These are phyloP conservation scores for Erebia epiphron DNA, from an alignment of 2,888 invertebrate genomes.

Conservation along the genomic window DNA sequence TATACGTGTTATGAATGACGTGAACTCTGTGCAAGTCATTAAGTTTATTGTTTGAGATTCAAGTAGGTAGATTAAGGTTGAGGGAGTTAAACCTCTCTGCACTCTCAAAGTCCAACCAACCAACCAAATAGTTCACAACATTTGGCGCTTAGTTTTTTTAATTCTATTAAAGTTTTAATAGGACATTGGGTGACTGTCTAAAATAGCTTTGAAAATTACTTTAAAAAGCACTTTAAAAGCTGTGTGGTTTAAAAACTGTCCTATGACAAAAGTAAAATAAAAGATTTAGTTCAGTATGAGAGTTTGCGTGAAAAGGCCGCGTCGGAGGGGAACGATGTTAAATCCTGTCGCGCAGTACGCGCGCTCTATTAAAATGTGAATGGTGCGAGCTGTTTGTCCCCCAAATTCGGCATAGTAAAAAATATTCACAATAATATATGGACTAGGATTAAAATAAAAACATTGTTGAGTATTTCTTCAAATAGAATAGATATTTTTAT, in stretches of 20 bases:
- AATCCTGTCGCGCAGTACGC: too few relatives aligned
- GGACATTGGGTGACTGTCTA: background rate
- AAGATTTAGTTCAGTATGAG: too few relatives aligned
- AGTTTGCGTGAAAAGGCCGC: too few relatives aligned
- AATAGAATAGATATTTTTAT: too few relatives aligned
- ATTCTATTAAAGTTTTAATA: background rate
- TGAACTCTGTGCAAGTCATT: constrained; percentile 5
- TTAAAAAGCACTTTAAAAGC: background rate
- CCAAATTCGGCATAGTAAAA: too few relatives aligned
- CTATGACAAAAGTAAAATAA: too few relatives aligned
- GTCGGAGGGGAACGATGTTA: too few relatives aligned
- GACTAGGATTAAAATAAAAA: too few relatives aligned
- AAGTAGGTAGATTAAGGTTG: constrained; percentile 6
- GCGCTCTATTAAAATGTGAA: too few relatives aligned
- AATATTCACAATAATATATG: too few relatives aligned
- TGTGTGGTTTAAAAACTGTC: background rate
- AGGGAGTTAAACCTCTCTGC: background rate
- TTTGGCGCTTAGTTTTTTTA: background rate
- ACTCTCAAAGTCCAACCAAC: background rate
- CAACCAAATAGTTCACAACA: constrained; percentile 9
- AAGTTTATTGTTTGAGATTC: constrained; percentile 10
- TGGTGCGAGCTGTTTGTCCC: too few relatives aligned
- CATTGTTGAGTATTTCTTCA: too few relatives aligned
- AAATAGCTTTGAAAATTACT: background rate
- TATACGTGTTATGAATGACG: background rate